These are phyloP conservation scores for Pseudoatta argentina DNA, from an alignment of 1,140 invertebrate species.

Conservation along the genomic window DNA sequence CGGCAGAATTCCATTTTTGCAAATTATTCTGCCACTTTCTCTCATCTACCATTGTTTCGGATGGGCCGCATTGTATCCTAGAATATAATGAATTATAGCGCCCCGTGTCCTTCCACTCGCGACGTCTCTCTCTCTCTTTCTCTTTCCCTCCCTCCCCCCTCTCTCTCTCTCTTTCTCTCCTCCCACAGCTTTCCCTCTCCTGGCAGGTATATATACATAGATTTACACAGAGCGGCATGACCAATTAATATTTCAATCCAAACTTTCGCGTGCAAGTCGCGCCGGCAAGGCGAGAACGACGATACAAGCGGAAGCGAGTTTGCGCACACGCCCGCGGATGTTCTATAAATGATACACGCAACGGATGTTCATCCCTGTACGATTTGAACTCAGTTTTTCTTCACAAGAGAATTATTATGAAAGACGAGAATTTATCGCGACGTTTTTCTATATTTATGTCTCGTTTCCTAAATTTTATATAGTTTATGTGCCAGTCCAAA, in stretches of 20 bases:
- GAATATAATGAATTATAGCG: constrained; percentile 72
- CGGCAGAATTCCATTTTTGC: constrained; percentile 75
- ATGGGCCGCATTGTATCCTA: constrained; percentile 52
- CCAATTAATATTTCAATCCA: constrained; percentile 84
- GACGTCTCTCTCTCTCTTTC: not conserved
- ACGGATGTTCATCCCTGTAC: not conserved
- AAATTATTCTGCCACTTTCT: constrained; percentile 73
- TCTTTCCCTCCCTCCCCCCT: not conserved
- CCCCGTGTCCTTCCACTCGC: constrained; percentile 13
- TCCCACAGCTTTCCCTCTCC: not conserved
- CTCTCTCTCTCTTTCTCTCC: not conserved
- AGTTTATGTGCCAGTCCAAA: not conserved
- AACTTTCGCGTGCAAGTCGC: constrained; percentile 73
- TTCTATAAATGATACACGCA: constrained; percentile 35
- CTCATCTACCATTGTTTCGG: constrained; percentile 50
- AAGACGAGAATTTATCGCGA: constrained; percentile 30
- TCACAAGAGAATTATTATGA: constrained; percentile 11
- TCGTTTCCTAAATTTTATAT: not conserved
- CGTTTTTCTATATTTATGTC: constrained; percentile 5
- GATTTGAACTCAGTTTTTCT: constrained; percentile 5
- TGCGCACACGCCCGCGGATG: constrained; percentile 13
- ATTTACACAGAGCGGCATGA: constrained; percentile 64
- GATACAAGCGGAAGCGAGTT: constrained; percentile 41
- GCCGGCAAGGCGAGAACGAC: constrained; percentile 50
- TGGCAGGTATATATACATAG: constrained; percentile 68